phyloP scores from a whole-genome alignment of 2,888 invertebrate genomes.

The Aleiodes leptofemur region DNA sequence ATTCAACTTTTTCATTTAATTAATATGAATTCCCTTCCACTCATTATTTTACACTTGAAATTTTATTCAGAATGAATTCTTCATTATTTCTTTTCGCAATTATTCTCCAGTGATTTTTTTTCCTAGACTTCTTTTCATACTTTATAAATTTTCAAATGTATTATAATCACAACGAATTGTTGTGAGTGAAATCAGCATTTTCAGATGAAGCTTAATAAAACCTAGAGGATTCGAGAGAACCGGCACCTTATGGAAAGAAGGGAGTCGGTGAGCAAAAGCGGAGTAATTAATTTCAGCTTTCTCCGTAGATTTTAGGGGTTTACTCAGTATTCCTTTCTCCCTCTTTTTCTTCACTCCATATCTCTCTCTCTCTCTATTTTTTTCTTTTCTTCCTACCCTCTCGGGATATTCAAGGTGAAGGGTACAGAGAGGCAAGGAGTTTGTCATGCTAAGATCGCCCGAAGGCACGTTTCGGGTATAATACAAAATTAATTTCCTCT shows the following conservation, averaged over 20 bases:
- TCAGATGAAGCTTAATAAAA: constrained; percentile 50
- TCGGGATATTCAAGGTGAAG: constrained; percentile 49
- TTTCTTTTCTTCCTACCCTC: constrained; percentile 13
- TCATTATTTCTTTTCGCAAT: too few species aligned
- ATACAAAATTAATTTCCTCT: constrained; percentile 62
- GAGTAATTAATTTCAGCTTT: constrained; percentile 60
- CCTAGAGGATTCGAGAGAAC: constrained; percentile 49
- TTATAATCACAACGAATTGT: constrained; percentile 18
- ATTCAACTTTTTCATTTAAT: too few species aligned
- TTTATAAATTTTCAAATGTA: neutral
- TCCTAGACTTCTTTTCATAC: too few species aligned
- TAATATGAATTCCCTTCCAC: too few species aligned
- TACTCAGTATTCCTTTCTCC: constrained; percentile 33
- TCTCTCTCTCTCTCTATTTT: neutral
- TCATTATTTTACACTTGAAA: too few species aligned
- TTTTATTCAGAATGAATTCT: too few species aligned
- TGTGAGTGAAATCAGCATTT: constrained; percentile 34
- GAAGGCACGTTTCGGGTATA: constrained; percentile 59
- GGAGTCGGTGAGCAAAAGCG: constrained; percentile 34
- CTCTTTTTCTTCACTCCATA: neutral
- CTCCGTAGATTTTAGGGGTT: constrained; percentile 48
- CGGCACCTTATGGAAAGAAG: constrained; percentile 41
- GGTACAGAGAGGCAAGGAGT: constrained; percentile 37
- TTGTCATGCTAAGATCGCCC: constrained; percentile 51
- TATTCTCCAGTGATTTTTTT: too few species aligned